Base-by-base conservation (phyloP, 2,888 invertebrate species). In the Chaetogeoica ovagalla region DNA sequence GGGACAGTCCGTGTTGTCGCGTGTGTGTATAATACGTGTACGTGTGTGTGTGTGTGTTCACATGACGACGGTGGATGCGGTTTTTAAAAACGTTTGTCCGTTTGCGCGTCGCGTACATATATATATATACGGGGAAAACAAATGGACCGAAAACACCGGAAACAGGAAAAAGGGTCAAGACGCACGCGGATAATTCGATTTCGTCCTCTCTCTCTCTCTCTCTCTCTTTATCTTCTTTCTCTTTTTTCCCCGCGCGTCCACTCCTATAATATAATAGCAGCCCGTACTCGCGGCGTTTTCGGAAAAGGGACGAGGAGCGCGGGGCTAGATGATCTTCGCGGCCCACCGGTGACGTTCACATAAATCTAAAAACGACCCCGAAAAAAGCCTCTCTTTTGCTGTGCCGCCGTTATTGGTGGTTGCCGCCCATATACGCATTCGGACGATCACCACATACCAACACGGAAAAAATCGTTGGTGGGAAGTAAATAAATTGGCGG, bases 81-180 rank as follows among this genome's bases (percentile, higher is more conserved):
- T 73, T 73, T 73, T 63, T 63, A 62, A 62, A 73, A 73, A 48
- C 73, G 73, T 73, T 52, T 62, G 60, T 73, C 62, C 62, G 73
- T 30, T 19, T 3, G 30, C 19, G 15, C 1, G 23, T 15, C 15
- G 30, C 19, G 37, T 57, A 23, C n/a, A n/a, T n/a, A n/a, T n/a
- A n/a, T n/a, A n/a, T n/a, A n/a, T 75, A 30, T 30, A 30, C 7
- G 43, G 43, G 76, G 57, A 76, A 76, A 76, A 76, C 76, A 76
- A 76, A 76, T 76, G 76, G 68, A 76, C 76, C 76, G 76, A 76
- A 69, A 76, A 73, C 62, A 37, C 73, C 62, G 68, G 68, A 76
- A 75, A 75, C 75, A 75, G 75, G 75, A 75, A 66, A 75, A 73
- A 75, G 75, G 75, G 75, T 75, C 75, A 75, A 75, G 65, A 75